A percentile compares a stretch with the other conserved stretches of the same genome.
These are phyloP conservation scores for Pedionomus torquatus DNA, from an alignment of 2,113 vertebrate genomes.

Conservation along the genomic window DNA sequence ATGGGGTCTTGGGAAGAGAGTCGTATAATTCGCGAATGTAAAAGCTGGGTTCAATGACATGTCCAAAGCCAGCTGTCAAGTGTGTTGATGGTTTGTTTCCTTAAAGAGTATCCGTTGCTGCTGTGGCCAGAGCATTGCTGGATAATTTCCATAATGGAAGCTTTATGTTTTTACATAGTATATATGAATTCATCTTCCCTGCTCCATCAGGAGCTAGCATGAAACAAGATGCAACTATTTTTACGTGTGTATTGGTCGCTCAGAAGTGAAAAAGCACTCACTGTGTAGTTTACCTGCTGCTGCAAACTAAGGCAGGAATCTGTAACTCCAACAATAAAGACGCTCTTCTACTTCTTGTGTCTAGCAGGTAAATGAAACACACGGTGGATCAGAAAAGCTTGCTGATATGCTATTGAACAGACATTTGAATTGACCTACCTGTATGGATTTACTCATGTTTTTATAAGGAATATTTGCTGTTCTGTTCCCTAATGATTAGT, in stretches of 20 bases:
- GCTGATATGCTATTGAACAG: not conserved
- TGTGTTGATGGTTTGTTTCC: not conserved
- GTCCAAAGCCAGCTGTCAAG: not conserved
- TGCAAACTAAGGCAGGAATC: not conserved
- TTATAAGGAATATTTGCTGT: not conserved
- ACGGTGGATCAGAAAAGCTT: not conserved
- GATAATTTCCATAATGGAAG: not conserved
- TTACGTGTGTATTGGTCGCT: no score
- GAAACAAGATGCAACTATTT: not conserved
- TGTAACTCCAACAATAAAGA: not conserved
- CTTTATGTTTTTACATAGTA: not conserved
- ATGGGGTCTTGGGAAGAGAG: not conserved
- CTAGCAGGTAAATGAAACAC: no score
- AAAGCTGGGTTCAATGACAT: not conserved
- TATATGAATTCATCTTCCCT: not conserved
- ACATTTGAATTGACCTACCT: not conserved
- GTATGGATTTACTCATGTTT: no score
- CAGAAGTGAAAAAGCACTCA: not conserved
- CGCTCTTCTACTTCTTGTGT: not conserved
- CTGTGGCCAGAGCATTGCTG: not conserved
- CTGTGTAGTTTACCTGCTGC: not conserved
- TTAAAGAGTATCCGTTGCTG: not conserved
- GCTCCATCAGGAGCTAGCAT: not conserved
- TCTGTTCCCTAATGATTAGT: not conserved
- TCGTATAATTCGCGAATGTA: not conserved